These are phyloP conservation scores for Orycteropus afer DNA, from an alignment of 2,113 vertebrate species.

Conservation along the genomic window DNA sequence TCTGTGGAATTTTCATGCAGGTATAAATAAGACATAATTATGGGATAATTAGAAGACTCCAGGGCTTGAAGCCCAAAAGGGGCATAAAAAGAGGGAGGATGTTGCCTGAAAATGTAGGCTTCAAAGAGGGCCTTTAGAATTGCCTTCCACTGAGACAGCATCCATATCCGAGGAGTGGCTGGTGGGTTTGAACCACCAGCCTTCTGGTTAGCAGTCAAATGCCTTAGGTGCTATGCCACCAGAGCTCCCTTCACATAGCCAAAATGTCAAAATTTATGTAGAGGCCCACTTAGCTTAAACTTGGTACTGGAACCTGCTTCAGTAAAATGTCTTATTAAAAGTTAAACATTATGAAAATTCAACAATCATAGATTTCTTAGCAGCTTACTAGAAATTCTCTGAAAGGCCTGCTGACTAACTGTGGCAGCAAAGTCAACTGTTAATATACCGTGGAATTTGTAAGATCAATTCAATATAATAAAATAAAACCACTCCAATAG, in stretches of 20 bases:
- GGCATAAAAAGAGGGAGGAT: too few relatives aligned
- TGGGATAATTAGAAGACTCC: too few relatives aligned
- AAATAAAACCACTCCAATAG: background rate
- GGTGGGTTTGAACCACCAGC: too few relatives aligned
- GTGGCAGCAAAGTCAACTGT: background rate
- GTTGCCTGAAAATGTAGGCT: too few relatives aligned
- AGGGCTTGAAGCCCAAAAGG: too few relatives aligned
- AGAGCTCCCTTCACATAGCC: background rate
- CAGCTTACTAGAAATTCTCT: constrained; percentile 29
- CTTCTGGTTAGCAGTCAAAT: too few relatives aligned
- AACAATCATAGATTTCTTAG: background rate
- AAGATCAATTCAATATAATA: background rate
- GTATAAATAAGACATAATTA: too few relatives aligned
- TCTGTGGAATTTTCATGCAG: too few relatives aligned
- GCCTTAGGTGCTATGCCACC: too few relatives aligned
- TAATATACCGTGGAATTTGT: background rate
- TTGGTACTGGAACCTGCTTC: background rate
- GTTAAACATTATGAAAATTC: background rate
- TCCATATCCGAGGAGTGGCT: too few relatives aligned
- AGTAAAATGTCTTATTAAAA: background rate
- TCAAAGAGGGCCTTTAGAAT: too few relatives aligned
- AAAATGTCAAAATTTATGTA: background rate
- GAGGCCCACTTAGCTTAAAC: background rate
- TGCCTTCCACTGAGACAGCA: too few relatives aligned
- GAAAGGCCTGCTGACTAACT: background rate